Conservation (phyloP, 2,797 vertebrate genomes). For the Parauchenoglanis ngamensis region DNA sequence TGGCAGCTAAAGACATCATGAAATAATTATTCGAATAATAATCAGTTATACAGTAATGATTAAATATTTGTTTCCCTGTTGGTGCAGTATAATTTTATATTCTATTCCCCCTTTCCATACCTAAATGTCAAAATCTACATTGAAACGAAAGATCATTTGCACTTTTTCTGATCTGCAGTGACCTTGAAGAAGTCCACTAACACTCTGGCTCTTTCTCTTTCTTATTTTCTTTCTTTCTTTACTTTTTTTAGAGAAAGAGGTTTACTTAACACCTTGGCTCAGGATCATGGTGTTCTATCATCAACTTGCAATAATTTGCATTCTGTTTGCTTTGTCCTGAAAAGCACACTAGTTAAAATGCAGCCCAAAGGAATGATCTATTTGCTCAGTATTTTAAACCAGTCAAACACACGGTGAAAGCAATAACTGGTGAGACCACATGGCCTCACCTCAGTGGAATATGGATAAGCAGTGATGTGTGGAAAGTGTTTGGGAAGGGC, state of each 20-base stretch:
- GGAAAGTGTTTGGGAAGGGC: conserved; percentile 70
- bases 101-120: conserved; percentile 19
- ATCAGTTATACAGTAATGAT: not conserved
- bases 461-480: conserved; percentile 73
- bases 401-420: conserved; percentile 70
- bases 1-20: not conserved
- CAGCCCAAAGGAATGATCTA: conserved; percentile 62
- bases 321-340: conserved; percentile 69
- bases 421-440: conserved; percentile 77
- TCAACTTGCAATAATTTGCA: conserved; percentile 64
- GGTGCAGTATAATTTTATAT: conserved; percentile 34
- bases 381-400: conserved; percentile 72
- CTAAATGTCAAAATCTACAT: conserved; percentile 57
- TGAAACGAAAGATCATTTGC: conserved; percentile 53
- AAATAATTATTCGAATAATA: not conserved
- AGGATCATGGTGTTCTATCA: conserved; percentile 47
- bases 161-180: conserved; percentile 52
- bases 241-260: conserved; percentile 43
- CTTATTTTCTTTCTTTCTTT: not conserved
- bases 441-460: conserved; percentile 67
- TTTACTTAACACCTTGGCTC: conserved; percentile 61
- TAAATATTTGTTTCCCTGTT: not conserved
- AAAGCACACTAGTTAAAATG: conserved; percentile 64
- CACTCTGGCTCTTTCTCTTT: not conserved
- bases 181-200: conserved; percentile 61